phyloP scores from a whole-genome alignment of 1,140 invertebrate species.

The Teleogryllus occipitalis region DNA sequence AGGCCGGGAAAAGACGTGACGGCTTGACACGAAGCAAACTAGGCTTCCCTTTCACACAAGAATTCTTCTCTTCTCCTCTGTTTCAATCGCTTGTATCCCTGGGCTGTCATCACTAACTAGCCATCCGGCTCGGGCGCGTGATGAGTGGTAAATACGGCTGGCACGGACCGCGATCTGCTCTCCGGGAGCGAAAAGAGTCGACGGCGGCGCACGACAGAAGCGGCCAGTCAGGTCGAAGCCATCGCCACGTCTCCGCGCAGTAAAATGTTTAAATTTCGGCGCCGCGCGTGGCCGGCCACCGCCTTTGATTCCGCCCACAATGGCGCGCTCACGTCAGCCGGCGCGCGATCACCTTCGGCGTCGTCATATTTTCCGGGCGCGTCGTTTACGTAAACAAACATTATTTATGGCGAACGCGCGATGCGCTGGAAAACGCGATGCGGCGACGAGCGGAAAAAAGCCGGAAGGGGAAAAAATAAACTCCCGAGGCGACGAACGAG shows the following conservation, averaged over 20 bases:
- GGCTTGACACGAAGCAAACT: neutral
- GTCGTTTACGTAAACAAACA: neutral
- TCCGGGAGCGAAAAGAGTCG: no score
- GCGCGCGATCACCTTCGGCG: no score
- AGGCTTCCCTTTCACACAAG: constrained; percentile 3
- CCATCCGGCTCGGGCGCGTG: neutral
- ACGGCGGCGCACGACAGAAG: no score
- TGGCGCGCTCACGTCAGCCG: neutral
- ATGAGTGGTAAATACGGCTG: neutral
- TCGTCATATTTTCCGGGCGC: no score
- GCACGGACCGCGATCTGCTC: no score
- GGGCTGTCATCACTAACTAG: constrained; percentile 3
- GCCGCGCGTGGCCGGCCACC: neutral
- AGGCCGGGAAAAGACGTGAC: neutral
- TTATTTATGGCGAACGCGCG: neutral
- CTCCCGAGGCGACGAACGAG: neutral
- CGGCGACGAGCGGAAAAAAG: neutral
- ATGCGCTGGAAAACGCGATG: neutral
- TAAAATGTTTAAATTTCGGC: neutral
- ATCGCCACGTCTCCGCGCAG: neutral
- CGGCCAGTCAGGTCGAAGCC: neutral
- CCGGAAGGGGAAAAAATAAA: neutral
- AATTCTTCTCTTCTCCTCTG: neutral
- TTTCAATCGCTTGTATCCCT: neutral
- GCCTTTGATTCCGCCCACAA: neutral